phyloP scores from a whole-genome alignment of 2,888 invertebrate genomes.

The Ecliptopera silaceata region DNA sequence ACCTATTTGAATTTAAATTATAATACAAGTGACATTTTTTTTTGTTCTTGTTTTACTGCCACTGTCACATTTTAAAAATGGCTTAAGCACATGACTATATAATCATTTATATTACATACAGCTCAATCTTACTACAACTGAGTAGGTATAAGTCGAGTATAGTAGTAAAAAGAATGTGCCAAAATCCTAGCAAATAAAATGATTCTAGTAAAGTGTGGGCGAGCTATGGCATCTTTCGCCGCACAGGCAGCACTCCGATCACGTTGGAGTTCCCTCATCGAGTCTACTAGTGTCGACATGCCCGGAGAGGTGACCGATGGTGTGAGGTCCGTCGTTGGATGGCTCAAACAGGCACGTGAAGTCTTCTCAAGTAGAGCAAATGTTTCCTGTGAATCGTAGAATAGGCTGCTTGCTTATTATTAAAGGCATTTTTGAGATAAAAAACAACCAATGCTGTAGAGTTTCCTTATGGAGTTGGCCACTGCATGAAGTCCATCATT shows the following conservation, averaged over 20 bases:
- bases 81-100: no score
- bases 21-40: no score
- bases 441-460: no score
- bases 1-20: no score
- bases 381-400: neutral
- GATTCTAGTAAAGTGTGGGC: constrained; percentile 65
- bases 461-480: constrained; percentile 87
- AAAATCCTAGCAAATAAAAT: constrained; percentile 41
- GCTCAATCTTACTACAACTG: no score
- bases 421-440: no score
- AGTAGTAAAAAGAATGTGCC: neutral
- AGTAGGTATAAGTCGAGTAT: no score
- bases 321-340: constrained; percentile 90
- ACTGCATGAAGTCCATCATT: constrained; percentile 90
- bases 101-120: no score
- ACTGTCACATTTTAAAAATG: no score
- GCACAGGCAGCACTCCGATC: constrained; percentile 88
- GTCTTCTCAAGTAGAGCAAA: constrained; percentile 1
- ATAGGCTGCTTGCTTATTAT: neutral
- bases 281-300: constrained; percentile 86
- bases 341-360: constrained; percentile 89
- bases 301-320: constrained; percentile 86
- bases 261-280: constrained; percentile 89
- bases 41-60: no score
- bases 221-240: constrained; percentile 86